Conservation (phyloP, 2,888 invertebrate species). For the Erynnis tages region DNA sequence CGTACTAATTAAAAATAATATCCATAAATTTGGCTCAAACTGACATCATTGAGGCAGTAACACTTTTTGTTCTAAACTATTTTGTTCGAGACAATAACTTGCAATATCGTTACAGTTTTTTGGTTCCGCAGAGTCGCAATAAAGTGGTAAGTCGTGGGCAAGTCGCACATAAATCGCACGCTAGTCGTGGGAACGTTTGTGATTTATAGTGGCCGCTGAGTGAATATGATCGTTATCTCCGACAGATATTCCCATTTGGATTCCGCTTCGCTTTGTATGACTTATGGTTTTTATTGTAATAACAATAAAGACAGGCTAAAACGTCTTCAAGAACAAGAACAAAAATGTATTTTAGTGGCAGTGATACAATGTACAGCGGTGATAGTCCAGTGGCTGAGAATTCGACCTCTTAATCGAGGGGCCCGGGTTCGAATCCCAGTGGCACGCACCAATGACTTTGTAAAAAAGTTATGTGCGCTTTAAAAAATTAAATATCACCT, state of each 20-base stretch:
- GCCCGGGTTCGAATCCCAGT: too few relatives aligned
- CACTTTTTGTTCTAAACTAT: background rate
- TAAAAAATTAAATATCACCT: too few relatives aligned
- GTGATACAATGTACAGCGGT: too few relatives aligned
- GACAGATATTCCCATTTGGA: constrained; percentile 1
- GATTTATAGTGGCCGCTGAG: constrained; percentile 15
- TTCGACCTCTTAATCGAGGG: too few relatives aligned
- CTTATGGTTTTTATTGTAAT: too few relatives aligned
- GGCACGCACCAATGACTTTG: too few relatives aligned
- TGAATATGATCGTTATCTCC: constrained; percentile 13
- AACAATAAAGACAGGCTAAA: too few relatives aligned
- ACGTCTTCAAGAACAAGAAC: too few relatives aligned
- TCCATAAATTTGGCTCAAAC: background rate
- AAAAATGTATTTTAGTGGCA: too few relatives aligned
- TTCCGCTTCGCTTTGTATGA: too few relatives aligned
- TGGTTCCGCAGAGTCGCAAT: background rate
- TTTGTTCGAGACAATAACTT: background rate
- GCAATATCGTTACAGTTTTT: background rate
- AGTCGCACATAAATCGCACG: constrained; percentile 15
- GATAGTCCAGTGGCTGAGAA: too few relatives aligned
- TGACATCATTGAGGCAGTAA: background rate
- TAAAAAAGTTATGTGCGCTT: too few relatives aligned
- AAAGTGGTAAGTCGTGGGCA: background rate
- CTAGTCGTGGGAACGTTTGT: constrained; percentile 15
- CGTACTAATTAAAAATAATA: background rate